Base-by-base conservation (phyloP, 2,113 vertebrate species). In the Cheilinus undulatus region DNA sequence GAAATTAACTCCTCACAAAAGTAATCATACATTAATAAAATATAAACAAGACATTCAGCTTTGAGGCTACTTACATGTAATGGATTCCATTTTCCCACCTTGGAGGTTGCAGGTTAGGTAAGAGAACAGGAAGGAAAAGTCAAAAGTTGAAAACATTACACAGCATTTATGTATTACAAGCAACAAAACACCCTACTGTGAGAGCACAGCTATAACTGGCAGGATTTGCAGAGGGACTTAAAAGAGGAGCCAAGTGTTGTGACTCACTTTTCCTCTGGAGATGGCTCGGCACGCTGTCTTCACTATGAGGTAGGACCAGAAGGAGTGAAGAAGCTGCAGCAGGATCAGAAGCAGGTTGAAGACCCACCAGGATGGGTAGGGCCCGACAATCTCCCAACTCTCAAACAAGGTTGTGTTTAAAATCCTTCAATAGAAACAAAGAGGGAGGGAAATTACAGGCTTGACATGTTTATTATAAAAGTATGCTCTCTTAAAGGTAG, bases 81-180 rank as follows among this genome's bases (percentile, higher is more conserved):
- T 64, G 97, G 96, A 92, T 97, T 98, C 97, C 97, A 98, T 86
- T 98, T 99, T 68, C 97, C 97, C 90, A 95, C 94, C 97, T 99
- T 95, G 91, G 85, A 30, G 43, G 43, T 60, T 54, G 57, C 57
- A 63, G 65, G 58, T 62, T 48, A 66, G 69, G 63, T 77, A 15
- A 60, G 40, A 74, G 54, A 80, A 82, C 3, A 88, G 58, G 86
- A 80, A 78, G 63, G 43, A 26, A 62, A 65, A 61, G 69, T 80
- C 38, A 88, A 52, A 72, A 61, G 24, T 38, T 60, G n/a, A 74
- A 62, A 76, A 81, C 34, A 67, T 42, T 3, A 14, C 26, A 49
- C 15, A 59, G 43, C 43, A 32, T 69, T 73, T 51, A 36, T 36
- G 43, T 14, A 60, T 38, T 3, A 12, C 53, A 6, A 14, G 4